Evolutionary conservation across 2,888 invertebrate genomes (phyloP), one percentile per base, ranked within the genome.

Genomic region (Drosophila cognata): DNA sequence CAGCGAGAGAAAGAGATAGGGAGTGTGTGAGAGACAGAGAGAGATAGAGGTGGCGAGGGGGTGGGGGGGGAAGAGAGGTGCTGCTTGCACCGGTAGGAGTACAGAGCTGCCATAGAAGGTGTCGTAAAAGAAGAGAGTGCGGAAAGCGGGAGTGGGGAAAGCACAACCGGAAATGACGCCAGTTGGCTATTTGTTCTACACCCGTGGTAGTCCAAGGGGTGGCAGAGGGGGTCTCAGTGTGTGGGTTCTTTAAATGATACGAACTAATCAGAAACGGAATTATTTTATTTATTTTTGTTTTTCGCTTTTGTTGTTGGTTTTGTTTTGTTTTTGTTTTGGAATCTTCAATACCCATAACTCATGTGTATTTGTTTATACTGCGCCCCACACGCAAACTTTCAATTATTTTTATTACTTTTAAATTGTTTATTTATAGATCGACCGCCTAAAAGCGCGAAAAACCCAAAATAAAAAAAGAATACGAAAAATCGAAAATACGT

Each of bases 111-210:
- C 28, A 59, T 71, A 56, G 51, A 71, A 55, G 61, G 74, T 52
- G 52, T 18, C 18, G 25, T 21, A 35, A 46, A 64, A 51, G 55
- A 62, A 67, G 21, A 6, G 33, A 33, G 21, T 46, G 46, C 13
- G 58, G 59, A n/a, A 43, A 2, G 38, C 0, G 28, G 16, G 5
- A 50, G 31, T 16, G 21, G 62, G 50, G 38, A 18, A 18, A 48
- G 28, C 21, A 29, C 29, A 61, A 75, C 67, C 78, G 78, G 78
- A 78, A 79, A 78, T 79, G 78, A 75, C 78, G 78, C 61, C 79
- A 79, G 51, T 60, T 59, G 53, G 63, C 33, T 48, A 51, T 68
- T 63, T 67, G 60, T 33, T 46, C 16, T 25, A 16, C 25, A 28
- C 25, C 8, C 25, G 53, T 11, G n/a, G 18, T n/a, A 35, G 16